Base-by-base conservation (phyloP, 2,113 vertebrate species). In the Crotalus tigris region DNA sequence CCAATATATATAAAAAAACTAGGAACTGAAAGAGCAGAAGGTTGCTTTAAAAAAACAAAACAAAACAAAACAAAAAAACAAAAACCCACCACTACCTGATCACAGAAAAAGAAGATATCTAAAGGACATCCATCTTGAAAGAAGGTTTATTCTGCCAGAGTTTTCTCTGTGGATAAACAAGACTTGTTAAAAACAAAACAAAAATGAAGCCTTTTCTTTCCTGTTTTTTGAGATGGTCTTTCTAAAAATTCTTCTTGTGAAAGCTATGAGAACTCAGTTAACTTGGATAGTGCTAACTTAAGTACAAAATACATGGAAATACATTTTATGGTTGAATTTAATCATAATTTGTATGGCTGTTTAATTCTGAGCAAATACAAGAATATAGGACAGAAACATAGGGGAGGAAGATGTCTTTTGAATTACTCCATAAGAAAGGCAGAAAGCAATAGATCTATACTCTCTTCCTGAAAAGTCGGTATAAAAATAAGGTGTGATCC, bases 301-400 rank as follows among this genome's bases (percentile, higher is more conserved):
- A 26, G 94, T 90, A 21, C 1, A 94, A 93, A 93, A 94, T 9
- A 7, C 88, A 95, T 94, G 13, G 4, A 94, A 94, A 91, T 92
- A 17, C 0, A 59, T 90, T 94, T 59, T 55, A 88, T 94, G 94
- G 39, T 39, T 69, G 92, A 44, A 85, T 88, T 0, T 92, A 69
- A 58, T 85, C 13, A 87, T 91, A 89, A 17, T 95, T 90, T 81
- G n/a, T 29, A 86, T 69, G 44, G 24, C 92, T 2, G 85, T 94
- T 75, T 93, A 61, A 90, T 94, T 94, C 93, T 51, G 95, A 0
- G 3, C 46, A 85, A 90, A 46, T 61, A 24, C 7, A 92, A 92
- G 21, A 87, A 91, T 23, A 85, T 89, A n/a, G 92, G 29, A 24
- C 59, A 91, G n/a, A 1, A 89, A 93, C 90, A 24, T 1, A 0